Evolutionary conservation across 1,140 invertebrate genomes (phyloP).

Genomic region (Penaeus japonicus): DNA sequence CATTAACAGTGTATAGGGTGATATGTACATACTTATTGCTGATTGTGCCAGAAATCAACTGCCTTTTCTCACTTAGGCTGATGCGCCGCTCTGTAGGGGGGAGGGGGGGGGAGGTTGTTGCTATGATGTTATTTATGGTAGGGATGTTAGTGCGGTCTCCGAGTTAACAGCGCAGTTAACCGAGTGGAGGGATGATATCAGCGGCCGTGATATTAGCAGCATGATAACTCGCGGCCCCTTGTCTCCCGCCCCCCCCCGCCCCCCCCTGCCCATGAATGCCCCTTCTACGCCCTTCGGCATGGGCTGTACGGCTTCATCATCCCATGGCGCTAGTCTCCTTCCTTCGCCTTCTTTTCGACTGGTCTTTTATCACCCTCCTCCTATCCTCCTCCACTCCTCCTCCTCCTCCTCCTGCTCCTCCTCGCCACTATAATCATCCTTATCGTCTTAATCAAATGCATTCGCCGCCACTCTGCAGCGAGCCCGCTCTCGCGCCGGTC

Average conservation of each 20-base stretch:
- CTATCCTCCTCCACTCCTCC: background rate
- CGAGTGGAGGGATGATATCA: no score
- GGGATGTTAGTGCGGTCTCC: no score
- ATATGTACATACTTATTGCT: constrained; percentile 7
- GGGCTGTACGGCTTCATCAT: no score
- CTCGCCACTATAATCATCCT: background rate
- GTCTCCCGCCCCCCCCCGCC: background rate
- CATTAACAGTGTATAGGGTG: constrained; percentile 1
- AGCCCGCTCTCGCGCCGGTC: background rate
- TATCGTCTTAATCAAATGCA: background rate
- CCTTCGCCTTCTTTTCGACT: background rate
- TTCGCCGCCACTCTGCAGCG: background rate
- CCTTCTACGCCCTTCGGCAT: no score
- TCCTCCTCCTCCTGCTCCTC: background rate
- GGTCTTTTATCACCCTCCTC: background rate
- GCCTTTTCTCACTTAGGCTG: no score
- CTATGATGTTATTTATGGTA: no score
- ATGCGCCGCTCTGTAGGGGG: no score
- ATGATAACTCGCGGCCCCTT: no score
- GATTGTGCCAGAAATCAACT: background rate
- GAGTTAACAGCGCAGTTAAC: no score
- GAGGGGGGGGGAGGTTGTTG: no score
- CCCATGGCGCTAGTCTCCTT: background rate
- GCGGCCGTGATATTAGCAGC: no score
- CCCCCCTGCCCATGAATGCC: background rate